phyloP scores from a whole-genome alignment of 2,797 vertebrate genomes.

The Mycteria americana region DNA sequence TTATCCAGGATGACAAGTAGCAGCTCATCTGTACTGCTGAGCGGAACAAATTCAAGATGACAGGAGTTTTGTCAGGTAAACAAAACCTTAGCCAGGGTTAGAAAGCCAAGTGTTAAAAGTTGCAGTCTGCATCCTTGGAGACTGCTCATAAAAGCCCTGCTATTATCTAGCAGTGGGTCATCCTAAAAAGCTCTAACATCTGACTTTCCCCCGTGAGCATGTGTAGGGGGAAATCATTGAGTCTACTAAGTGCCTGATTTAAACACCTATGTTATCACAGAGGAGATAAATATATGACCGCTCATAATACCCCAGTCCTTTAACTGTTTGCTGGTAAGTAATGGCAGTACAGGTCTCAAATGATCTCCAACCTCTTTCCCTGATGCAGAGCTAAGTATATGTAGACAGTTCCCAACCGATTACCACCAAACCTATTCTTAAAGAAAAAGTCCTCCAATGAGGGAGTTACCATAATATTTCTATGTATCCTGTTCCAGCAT shows the following conservation, averaged over 20 bases:
- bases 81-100: background rate
- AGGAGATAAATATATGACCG: background rate
- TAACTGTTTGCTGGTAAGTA: background rate
- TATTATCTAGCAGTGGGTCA: background rate
- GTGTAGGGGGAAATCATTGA: background rate
- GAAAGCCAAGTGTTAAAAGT: background rate
- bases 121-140: background rate
- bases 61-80: background rate
- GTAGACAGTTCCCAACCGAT: background rate
- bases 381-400: background rate
- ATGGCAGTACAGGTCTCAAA: background rate
- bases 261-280: background rate
- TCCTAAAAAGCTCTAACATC: background rate
- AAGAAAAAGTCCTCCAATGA: background rate
- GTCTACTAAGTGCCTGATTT: background rate
- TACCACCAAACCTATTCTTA: background rate
- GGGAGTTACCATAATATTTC: background rate
- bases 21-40: background rate
- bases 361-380: background rate
- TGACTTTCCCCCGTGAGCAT: background rate
- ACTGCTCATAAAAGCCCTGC: background rate
- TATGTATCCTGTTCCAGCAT: background rate
- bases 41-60: background rate
- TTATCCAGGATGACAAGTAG: background rate
- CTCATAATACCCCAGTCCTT: background rate